Evolutionary conservation across 2,797 vertebrate genomes (phyloP), one percentile per base, ranked within the genome.

Genomic region (Garrulus glandarius): DNA sequence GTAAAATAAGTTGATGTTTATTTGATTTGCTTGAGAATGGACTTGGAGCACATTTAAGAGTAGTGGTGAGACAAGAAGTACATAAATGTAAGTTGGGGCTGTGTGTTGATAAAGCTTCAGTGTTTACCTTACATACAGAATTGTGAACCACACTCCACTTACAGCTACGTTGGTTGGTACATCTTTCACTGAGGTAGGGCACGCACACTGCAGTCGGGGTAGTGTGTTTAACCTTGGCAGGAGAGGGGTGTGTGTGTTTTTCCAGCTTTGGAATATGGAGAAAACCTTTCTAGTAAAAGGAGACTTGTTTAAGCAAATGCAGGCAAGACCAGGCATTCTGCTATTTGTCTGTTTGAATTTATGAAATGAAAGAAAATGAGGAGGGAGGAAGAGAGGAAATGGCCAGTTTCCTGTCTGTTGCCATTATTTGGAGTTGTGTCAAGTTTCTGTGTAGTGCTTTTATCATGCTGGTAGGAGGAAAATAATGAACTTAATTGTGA

Each of bases 191-290:
- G 59, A 72, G 37, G 11, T 32, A 2, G 12, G 29, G 18, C 7
- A 2, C 2, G 3, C 1, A 4, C 3, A 1, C 29, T 32, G 26
- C 26, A 56, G 32, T 55, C 11, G 30, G n/a, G 14, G 13, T 32
- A 37, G 11, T 50, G 2, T 41, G 9, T 61, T 74, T 69, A 74
- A 77, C 24, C 30, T 84, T n/a, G 29, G 8, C 6, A n/a, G 36
- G 37, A 76, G 17, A 34, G 17, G 5, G 6, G 1, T 23, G 18
- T n/a, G 21, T 50, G 24, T 55, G 46, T 30, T 78, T 75, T 67
- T 59, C 21, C 57, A 47, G 8, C 10, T 84, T 56, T 59, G 43
- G 15, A 84, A 13, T 56, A 36, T 11, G 39, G 23, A 74, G 30
- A 36, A 85, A 63, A 41, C 9, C 17, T 61, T 52, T 10, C 19